phyloP scores from a whole-genome alignment of 2,113 vertebrate species.

The Bostrychus sinensis region DNA sequence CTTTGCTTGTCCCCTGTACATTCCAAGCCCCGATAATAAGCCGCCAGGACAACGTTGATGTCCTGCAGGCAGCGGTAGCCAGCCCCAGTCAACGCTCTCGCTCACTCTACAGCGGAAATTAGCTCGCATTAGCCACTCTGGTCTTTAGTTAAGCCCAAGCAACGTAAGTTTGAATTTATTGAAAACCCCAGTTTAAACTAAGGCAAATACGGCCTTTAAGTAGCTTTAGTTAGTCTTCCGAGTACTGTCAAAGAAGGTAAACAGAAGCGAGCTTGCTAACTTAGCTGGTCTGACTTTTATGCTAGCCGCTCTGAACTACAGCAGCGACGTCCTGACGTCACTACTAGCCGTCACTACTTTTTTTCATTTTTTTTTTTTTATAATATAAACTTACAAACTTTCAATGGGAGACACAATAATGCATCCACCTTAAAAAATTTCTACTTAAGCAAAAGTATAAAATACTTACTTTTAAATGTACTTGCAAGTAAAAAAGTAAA shows the following conservation, averaged over 20 bases:
- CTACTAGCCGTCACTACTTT: no score
- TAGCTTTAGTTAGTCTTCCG: background rate
- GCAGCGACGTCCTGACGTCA: slow-evolving; percentile 43
- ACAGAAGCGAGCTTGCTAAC: background rate
- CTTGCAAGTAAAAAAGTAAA: no score
- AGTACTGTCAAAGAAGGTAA: background rate
- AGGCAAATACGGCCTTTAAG: background rate
- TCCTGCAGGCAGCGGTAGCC: background rate
- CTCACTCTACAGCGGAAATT: slow-evolving; percentile 11
- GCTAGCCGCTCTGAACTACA: slow-evolving; percentile 1
- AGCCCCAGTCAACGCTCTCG: background rate
- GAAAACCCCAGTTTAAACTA: background rate
- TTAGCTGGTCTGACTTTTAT: background rate
- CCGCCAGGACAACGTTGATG: background rate
- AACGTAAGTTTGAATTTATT: background rate
- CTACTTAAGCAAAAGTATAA: no score
- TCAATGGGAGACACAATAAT: no score
- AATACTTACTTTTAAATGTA: no score
- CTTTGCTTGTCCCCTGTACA: background rate
- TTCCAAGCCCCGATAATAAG: background rate
- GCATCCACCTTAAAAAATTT: no score
- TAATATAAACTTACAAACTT: no score
- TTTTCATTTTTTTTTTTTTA: no score
- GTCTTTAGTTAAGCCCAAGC: background rate
- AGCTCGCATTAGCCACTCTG: slow-evolving; percentile 28